phyloP scores from a whole-genome alignment of 2,797 vertebrate species.

The Odontamblyopus rebecca region DNA sequence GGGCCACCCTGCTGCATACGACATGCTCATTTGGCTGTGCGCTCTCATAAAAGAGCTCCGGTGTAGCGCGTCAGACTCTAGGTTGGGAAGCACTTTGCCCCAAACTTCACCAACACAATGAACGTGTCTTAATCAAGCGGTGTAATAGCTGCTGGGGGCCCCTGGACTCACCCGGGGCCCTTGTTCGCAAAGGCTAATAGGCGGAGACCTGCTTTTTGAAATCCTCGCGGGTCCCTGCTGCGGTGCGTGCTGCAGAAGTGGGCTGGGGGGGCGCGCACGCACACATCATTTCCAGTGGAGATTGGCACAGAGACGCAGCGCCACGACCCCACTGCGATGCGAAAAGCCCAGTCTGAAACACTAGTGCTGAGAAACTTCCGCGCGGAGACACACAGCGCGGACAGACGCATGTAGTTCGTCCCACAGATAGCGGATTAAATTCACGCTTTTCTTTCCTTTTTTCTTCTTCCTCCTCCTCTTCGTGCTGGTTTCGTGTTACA shows the following conservation, averaged over 20 bases:
- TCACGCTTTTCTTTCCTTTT: slow-evolving; percentile 34
- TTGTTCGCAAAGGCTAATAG: slow-evolving; percentile 53
- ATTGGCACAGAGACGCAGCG: slow-evolving; percentile 63
- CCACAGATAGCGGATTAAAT: slow-evolving; percentile 61
- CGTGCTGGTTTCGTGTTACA: slow-evolving; percentile 77
- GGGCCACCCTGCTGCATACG: slow-evolving; percentile 21
- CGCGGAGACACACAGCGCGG: slow-evolving; percentile 26
- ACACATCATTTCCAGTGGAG: slow-evolving; percentile 47
- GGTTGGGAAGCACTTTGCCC: slow-evolving; percentile 34
- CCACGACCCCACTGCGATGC: slow-evolving; percentile 40
- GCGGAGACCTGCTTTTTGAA: slow-evolving; percentile 65
- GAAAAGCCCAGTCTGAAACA: slow-evolving; percentile 8
- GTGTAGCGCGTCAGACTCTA: slow-evolving; percentile 42
- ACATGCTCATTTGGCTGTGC: slow-evolving; percentile 25
- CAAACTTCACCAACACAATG: slow-evolving; percentile 38
- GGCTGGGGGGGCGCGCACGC: slow-evolving; percentile 56
- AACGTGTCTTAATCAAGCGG: slow-evolving; percentile 35
- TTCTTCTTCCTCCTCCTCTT: slow-evolving; percentile 30
- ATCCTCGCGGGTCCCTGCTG: slow-evolving; percentile 55
- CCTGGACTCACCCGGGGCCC: slow-evolving; percentile 34
- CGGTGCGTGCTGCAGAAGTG: slow-evolving; percentile 66
- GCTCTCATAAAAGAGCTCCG: slow-evolving; percentile 16
- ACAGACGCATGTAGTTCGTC: slow-evolving; percentile 38
- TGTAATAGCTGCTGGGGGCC: slow-evolving; percentile 36
- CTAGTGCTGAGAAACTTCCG: slow-evolving; percentile 57